Evolutionary conservation across 1,140 invertebrate species (phyloP).

Genomic region (Rhyzopertha dominica): DNA sequence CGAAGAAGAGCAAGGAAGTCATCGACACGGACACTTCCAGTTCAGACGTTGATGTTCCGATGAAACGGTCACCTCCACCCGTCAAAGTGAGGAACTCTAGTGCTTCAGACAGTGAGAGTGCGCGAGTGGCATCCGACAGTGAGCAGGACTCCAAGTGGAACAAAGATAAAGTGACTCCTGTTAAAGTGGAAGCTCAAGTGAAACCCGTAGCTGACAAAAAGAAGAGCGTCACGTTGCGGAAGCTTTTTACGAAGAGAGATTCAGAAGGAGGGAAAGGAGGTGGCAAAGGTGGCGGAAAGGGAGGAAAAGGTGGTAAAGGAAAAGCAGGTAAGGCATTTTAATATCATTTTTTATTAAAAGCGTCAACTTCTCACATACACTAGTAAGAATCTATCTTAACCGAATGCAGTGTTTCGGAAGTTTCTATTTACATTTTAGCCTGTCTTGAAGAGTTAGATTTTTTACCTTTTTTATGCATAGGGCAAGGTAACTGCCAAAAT

Average conservation of each 20-base stretch:
- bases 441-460: too few species aligned
- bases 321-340: conserved; percentile 49
- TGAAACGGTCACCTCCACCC: too few species aligned
- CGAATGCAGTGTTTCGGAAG: too few species aligned
- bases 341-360: background rate
- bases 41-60: conserved; percentile 23
- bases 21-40: too few species aligned
- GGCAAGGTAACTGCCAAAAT: too few species aligned
- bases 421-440: too few species aligned
- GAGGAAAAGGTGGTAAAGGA: conserved; percentile 52
- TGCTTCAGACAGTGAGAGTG: conserved; percentile 18
- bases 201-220: conserved; percentile 60
- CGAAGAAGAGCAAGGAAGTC: too few species aligned
- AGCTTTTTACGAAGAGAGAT: conserved; percentile 53
- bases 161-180: conserved; percentile 47
- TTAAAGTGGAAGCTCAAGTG: conserved; percentile 50
- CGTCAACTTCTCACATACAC: too few species aligned
- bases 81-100: too few species aligned
- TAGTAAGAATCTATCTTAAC: too few species aligned
- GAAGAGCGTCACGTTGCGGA: conserved; percentile 63
- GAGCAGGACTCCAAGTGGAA: conserved; percentile 27
- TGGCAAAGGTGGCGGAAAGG: conserved; percentile 53
- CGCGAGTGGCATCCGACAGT: conserved; percentile 18
- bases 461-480: too few species aligned
- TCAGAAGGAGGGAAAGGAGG: conserved; percentile 47